Percentiles rank a stretch among this genome's conserved stretches.
Evolutionary conservation across 2,113 vertebrate species (phyloP).

Genomic region (Triplophysa dalaica): DNA sequence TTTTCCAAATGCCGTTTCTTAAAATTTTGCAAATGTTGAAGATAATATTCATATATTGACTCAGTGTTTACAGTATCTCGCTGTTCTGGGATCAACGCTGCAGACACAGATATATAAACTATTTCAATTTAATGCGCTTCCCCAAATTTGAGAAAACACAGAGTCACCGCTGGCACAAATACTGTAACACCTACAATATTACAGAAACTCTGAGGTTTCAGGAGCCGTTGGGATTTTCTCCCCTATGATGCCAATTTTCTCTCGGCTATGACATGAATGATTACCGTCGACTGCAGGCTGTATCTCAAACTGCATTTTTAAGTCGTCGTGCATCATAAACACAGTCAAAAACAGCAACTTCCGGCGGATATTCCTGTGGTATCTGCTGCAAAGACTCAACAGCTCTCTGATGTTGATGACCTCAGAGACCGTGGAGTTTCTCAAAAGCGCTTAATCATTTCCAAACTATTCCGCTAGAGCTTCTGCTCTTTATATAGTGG

Average conservation of each 20-base stretch:
- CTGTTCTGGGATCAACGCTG: too few relatives aligned
- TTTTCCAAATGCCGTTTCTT: too few relatives aligned
- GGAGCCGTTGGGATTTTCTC: background rate
- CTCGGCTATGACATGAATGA: slow-evolving; percentile 20
- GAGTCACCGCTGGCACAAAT: too few relatives aligned
- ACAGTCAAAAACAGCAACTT: background rate
- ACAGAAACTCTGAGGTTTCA: background rate
- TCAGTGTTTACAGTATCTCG: too few relatives aligned
- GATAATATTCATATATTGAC: too few relatives aligned
- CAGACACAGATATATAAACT: too few relatives aligned
- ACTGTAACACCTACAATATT: background rate
- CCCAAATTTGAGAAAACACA: background rate
- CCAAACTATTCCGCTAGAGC: background rate
- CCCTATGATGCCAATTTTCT: background rate
- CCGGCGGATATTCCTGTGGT: background rate
- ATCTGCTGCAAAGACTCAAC: background rate
- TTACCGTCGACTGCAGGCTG: slow-evolving; percentile 1
- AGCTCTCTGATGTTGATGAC: slow-evolving; percentile 14
- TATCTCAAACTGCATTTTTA: slow-evolving; percentile 23
- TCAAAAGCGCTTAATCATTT: slow-evolving; percentile 12
- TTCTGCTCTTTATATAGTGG: slow-evolving; percentile 6
- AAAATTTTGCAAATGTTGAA: too few relatives aligned
- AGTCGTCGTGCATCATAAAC: slow-evolving; percentile 16
- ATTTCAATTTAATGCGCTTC: background rate
- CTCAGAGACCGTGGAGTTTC: background rate